Percentiles rank a stretch among this genome's conserved stretches.
Evolutionary conservation across 2,888 invertebrate genomes (phyloP).

Genomic region (Lasioglossum calceatum): DNA sequence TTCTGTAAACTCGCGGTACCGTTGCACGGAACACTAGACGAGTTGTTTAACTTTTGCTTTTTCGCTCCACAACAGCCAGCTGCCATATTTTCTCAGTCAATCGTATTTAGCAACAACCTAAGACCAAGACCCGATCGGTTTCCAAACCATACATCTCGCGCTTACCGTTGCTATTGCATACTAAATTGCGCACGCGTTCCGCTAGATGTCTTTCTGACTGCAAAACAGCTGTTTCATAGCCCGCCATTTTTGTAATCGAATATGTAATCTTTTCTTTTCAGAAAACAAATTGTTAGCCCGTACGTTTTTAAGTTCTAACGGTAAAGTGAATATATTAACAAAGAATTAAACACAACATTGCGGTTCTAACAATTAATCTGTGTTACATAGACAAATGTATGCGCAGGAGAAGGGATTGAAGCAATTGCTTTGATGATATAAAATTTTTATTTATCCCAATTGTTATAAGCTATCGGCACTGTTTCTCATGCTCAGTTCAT

Average conservation of each 20-base stretch:
- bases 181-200: slow-evolving; percentile 68
- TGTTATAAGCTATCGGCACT: slow-evolving; percentile 27
- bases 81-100: slow-evolving; percentile 85
- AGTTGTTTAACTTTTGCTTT: slow-evolving; percentile 95
- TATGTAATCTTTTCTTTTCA: background rate
- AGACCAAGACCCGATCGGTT: slow-evolving; percentile 47
- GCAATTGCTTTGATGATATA: slow-evolving; percentile 49
- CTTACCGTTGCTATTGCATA: slow-evolving; percentile 58
- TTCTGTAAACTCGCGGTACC: slow-evolving; percentile 86
- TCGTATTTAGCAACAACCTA: slow-evolving; percentile 33
- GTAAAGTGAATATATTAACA: background rate
- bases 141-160: slow-evolving; percentile 47
- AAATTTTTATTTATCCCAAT: slow-evolving; percentile 58
- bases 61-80: slow-evolving; percentile 96
- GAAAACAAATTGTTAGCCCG: background rate
- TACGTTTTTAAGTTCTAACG: background rate
- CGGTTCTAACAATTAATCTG: background rate
- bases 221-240: slow-evolving; percentile 71
- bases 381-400: background rate
- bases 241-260: slow-evolving; percentile 46
- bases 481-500: slow-evolving; percentile 14
- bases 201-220: slow-evolving; percentile 62
- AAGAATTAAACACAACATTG: too few species aligned
- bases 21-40: slow-evolving; percentile 86
- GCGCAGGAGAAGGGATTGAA: background rate